A percentile compares a stretch with the other conserved stretches of the same genome.
Evolutionary conservation across 2,113 vertebrate species (phyloP).

Genomic region (Alaudala cheleensis): DNA sequence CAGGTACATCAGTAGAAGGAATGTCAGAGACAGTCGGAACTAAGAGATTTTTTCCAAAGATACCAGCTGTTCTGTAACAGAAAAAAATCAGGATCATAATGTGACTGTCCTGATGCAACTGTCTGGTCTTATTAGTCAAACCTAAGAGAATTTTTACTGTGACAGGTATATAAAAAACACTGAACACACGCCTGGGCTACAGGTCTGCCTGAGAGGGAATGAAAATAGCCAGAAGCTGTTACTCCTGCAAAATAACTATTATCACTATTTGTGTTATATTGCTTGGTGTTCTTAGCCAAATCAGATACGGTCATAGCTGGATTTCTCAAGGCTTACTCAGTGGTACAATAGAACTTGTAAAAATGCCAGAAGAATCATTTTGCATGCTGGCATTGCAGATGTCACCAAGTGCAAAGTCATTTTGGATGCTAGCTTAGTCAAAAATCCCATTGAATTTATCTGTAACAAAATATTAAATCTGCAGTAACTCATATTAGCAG

Average conservation of each 20-base stretch:
- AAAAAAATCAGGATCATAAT: background rate
- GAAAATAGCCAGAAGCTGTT: conserved; percentile 42
- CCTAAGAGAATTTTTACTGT: background rate
- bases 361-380: conserved; percentile 53
- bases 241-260: conserved; percentile 8
- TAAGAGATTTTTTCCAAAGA: background rate
- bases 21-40: background rate
- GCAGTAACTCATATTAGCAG: conserved; percentile 14
- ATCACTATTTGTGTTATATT: conserved; percentile 2
- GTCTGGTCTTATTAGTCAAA: background rate
- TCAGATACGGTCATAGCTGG: conserved; percentile 38
- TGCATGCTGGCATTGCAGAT: conserved; percentile 50
- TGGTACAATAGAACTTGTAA: conserved; percentile 21
- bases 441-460: conserved; percentile 53
- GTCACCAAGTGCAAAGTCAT: conserved; percentile 60
- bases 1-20: background rate
- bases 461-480: conserved; percentile 36
- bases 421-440: conserved; percentile 6
- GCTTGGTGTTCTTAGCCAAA: conserved; percentile 23
- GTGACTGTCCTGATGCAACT: background rate
- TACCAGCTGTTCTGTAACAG: background rate
- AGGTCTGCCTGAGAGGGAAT: background rate
- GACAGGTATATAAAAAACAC: background rate
- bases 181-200: background rate
- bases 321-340: conserved; percentile 36